A percentile compares a stretch with the other conserved stretches of the same genome.
Evolutionary conservation across 2,888 invertebrate species (phyloP).

Genomic region (Machimus atricapillus): DNA sequence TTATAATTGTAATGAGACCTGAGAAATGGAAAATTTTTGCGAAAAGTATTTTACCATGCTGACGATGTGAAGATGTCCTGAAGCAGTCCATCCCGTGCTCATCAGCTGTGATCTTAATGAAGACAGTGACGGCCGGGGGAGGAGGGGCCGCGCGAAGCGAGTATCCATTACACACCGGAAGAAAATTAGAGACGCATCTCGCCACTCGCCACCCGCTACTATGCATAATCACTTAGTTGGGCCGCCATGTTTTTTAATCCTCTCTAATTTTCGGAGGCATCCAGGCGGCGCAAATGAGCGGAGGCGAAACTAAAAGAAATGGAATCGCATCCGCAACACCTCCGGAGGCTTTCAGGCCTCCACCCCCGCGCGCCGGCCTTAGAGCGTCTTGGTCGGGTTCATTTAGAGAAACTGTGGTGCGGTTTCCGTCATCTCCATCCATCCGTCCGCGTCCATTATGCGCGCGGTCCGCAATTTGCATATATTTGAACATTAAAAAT

Average conservation of each 20-base stretch:
- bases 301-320: slow-evolving; percentile 30
- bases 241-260: slow-evolving; percentile 38
- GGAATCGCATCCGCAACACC: slow-evolving; percentile 14
- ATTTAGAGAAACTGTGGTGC: slow-evolving; percentile 17
- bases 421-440: slow-evolving; percentile 5
- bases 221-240: slow-evolving; percentile 28
- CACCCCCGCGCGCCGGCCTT: background rate
- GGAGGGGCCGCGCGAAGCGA: background rate
- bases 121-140: background rate
- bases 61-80: background rate
- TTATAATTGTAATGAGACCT: background rate
- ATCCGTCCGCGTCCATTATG: slow-evolving; percentile 28
- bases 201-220: background rate
- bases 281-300: slow-evolving; percentile 3
- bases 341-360: slow-evolving; percentile 23
- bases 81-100: background rate
- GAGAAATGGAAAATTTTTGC: background rate
- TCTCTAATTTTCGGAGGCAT: slow-evolving; percentile 33
- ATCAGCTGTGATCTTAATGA: background rate
- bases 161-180: slow-evolving; percentile 36
- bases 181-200: slow-evolving; percentile 40
- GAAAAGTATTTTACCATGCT: background rate
- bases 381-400: background rate
- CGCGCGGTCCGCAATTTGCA: slow-evolving; percentile 43
- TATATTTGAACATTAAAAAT: slow-evolving; percentile 46